A percentile compares a stretch with the other conserved stretches of the same genome.
These are phyloP conservation scores for Acanthiza pusilla DNA, from an alignment of 2,797 vertebrate genomes.

Conservation along the genomic window DNA sequence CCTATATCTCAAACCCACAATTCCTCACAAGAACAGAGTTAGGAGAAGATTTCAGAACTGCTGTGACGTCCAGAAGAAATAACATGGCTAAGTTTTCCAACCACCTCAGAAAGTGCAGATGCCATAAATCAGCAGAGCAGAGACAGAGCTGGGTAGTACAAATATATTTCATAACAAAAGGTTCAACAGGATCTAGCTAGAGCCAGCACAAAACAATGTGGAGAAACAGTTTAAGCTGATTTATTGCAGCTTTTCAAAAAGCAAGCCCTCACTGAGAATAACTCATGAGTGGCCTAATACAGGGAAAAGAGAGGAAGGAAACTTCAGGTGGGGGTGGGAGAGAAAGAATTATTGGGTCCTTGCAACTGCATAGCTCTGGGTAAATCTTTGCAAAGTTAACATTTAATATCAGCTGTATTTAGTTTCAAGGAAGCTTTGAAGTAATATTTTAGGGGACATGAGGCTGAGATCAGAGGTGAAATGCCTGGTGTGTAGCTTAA, in stretches of 20 bases:
- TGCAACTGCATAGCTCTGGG: neutral
- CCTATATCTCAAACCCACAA: neutral
- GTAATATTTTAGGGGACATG: neutral
- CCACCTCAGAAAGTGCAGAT: neutral
- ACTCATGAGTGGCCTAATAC: neutral
- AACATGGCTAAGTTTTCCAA: neutral
- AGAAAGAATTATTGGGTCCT: conserved; percentile 9
- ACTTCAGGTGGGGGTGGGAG: neutral
- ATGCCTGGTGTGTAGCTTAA: neutral
- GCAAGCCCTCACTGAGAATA: neutral
- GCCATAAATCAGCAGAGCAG: neutral
- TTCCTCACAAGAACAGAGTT: neutral
- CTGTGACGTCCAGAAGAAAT: neutral
- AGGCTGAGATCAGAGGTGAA: conserved; percentile 15
- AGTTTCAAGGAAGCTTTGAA: conserved; percentile 20
- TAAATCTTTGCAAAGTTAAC: neutral
- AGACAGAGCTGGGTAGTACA: neutral
- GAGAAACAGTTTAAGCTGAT: conserved; percentile 31
- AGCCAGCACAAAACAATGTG: conserved; percentile 13
- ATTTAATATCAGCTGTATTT: neutral
- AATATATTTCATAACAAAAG: conserved; percentile 40
- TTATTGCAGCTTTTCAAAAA: conserved; percentile 20
- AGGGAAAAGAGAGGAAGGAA: conserved; percentile 17
- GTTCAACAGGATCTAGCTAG: conserved; percentile 20
- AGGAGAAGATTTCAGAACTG: neutral